Conservation (phyloP, 2,797 vertebrate species). For the Neosilurus mollespiculum region DNA sequence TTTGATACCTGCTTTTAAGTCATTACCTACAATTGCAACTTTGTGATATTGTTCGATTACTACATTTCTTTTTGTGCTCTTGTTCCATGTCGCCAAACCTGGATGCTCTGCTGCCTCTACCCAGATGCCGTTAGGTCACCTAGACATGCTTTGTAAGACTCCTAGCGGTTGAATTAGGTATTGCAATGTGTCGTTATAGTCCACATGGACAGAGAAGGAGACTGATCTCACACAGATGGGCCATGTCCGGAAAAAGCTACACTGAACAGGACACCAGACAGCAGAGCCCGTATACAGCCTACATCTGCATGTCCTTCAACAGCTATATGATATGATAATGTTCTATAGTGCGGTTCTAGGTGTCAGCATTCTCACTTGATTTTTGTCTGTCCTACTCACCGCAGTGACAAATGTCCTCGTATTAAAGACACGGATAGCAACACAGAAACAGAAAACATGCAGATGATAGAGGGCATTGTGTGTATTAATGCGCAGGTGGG, state of each 20-base stretch:
- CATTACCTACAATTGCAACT: not conserved
- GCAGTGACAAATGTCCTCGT: not conserved
- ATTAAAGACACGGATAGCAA: not conserved
- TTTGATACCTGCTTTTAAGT: not conserved
- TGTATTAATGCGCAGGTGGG: not conserved
- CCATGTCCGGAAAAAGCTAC: not conserved
- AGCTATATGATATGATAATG: not conserved
- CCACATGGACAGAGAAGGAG: conserved; percentile 39
- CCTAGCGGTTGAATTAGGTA: not conserved
- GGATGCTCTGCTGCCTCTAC: not conserved
- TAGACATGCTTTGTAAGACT: not conserved
- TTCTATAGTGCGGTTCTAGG: not conserved
- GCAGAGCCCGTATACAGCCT: no score
- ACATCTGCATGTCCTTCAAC: not conserved
- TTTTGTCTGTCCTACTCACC: not conserved
- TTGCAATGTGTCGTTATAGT: conserved; percentile 21
- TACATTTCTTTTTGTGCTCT: no score
- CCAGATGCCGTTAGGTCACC: not conserved
- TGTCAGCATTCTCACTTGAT: conserved; percentile 2
- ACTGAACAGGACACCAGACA: not conserved
- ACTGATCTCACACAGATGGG: not conserved
- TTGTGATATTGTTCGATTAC: not conserved
- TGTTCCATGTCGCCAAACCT: not conserved
- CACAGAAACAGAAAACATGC: not conserved
- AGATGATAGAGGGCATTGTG: not conserved